Conservation (phyloP, 1,140 invertebrate species). For the Cyclina sinensis region DNA sequence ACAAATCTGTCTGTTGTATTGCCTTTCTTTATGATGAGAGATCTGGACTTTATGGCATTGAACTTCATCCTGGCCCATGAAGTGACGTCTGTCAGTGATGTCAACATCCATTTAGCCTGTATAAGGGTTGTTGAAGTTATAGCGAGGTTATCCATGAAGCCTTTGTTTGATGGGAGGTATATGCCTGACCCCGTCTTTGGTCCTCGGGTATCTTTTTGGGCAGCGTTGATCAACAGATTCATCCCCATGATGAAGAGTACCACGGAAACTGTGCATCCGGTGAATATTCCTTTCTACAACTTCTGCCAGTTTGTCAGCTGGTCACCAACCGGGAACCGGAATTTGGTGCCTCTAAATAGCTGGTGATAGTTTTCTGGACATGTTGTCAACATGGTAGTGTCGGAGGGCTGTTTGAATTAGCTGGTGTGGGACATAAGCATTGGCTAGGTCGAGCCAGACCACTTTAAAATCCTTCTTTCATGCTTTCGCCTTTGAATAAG, state of each 20-base stretch:
- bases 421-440: no score
- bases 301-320: no score
- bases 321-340: conserved; percentile 51
- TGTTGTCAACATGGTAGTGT: conserved; percentile 67
- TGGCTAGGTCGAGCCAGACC: conserved; percentile 72
- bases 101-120: conserved; percentile 65
- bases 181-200: conserved; percentile 14
- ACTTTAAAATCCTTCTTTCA: no score
- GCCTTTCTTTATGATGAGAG: conserved; percentile 30
- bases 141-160: conserved; percentile 65
- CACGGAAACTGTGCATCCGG: conserved; percentile 48
- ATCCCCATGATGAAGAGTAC: no score
- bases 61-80: conserved; percentile 50
- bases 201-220: background rate
- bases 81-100: conserved; percentile 46
- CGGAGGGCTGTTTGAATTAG: no score
- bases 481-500: background rate
- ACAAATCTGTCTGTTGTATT: conserved; percentile 11
- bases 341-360: conserved; percentile 49
- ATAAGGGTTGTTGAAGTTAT: conserved; percentile 61
- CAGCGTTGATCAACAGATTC: conserved; percentile 51
- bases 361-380: conserved; percentile 38
- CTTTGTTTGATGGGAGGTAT: conserved; percentile 56
- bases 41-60: conserved; percentile 23
- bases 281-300: conserved; percentile 49